Conservation (phyloP, 2,113 vertebrate species). For the Chloebia gouldiae region DNA sequence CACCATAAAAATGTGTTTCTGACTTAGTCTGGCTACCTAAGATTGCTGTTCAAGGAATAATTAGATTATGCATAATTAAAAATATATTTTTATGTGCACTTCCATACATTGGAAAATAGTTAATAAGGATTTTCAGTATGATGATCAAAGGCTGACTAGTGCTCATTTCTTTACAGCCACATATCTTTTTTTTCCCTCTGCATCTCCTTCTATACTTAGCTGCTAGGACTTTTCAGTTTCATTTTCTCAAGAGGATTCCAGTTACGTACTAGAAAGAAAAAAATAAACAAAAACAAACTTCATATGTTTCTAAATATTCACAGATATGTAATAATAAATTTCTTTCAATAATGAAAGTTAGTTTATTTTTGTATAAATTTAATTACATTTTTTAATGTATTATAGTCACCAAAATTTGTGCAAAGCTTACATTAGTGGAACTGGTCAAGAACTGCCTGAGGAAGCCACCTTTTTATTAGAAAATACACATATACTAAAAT, state of each 20-base stretch:
- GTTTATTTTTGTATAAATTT: not conserved
- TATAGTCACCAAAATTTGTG: not conserved
- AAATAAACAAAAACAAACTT: not conserved
- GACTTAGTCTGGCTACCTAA: conserved; percentile 20
- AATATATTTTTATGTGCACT: conserved; percentile 3
- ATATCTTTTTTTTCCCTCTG: not conserved
- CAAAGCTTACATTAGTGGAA: not conserved
- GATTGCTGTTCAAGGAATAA: conserved; percentile 1
- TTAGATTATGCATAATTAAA: not conserved
- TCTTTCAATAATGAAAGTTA: not conserved
- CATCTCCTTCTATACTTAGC: not conserved
- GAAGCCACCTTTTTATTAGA: not conserved
- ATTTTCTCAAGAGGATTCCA: not conserved
- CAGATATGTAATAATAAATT: not conserved
- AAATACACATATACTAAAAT: not conserved
- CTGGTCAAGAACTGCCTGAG: not conserved
- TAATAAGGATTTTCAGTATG: not conserved
- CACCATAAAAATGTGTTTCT: conserved; percentile 50
- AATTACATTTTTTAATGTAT: not conserved
- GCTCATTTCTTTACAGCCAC: not conserved
- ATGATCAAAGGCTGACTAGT: not conserved
- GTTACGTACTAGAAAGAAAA: not conserved
- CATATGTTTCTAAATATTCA: not conserved
- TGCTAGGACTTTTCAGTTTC: not conserved
- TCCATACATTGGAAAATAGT: not conserved